phyloP scores from a whole-genome alignment of 2,888 invertebrate genomes.

The Cistogaster globosa region DNA sequence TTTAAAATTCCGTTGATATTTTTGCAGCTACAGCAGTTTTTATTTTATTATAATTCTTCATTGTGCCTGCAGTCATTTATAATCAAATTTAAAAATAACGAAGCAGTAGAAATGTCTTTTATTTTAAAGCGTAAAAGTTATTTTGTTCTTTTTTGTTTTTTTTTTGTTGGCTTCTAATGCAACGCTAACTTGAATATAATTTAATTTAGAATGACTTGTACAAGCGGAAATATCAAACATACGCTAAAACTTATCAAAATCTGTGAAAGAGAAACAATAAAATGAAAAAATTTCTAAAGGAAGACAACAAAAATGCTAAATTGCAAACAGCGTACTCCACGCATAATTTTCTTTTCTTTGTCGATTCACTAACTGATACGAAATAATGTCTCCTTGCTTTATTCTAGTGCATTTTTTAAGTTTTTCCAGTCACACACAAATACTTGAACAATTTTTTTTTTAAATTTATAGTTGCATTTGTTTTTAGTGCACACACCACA shows the following conservation, averaged over 20 bases:
- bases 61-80: slow-evolving; percentile 24
- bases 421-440: slow-evolving; percentile 1
- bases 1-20: slow-evolving; percentile 24
- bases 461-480: slow-evolving; percentile 19
- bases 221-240: slow-evolving; percentile 66
- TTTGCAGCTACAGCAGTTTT: not conserved
- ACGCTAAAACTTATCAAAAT: slow-evolving; percentile 32
- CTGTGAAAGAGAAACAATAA: not conserved
- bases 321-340: slow-evolving; percentile 37
- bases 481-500: slow-evolving; percentile 35
- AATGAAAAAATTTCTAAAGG: not conserved
- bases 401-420: not conserved
- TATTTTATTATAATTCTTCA: not conserved
- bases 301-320: slow-evolving; percentile 18
- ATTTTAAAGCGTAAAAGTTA: slow-evolving; percentile 25
- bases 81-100: slow-evolving; percentile 25
- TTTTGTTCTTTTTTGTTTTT: slow-evolving; percentile 1
- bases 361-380: slow-evolving; percentile 16
- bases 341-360: slow-evolving; percentile 33
- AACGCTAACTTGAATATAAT: slow-evolving; percentile 55
- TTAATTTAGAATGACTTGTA: slow-evolving; percentile 54
- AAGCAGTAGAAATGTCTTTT: slow-evolving; percentile 26
- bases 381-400: not conserved
- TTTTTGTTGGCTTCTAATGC: slow-evolving; percentile 18
- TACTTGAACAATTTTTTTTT: slow-evolving; percentile 4